phyloP scores from a whole-genome alignment of 2,797 vertebrate species.

The Iguana delicatissima region DNA sequence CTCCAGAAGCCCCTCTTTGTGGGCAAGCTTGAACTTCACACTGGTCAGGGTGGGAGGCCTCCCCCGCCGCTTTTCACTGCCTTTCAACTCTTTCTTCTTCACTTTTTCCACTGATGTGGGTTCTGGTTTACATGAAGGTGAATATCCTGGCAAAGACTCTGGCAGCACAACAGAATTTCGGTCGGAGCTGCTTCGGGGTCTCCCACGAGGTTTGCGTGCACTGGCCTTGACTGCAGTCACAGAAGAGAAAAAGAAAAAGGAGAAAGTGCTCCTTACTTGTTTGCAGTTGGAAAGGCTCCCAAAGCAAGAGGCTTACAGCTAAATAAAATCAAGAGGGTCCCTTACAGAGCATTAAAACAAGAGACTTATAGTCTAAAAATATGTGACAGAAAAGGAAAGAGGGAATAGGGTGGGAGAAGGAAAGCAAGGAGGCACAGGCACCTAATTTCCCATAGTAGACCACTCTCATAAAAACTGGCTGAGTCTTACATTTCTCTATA shows the following conservation, averaged over 20 bases:
- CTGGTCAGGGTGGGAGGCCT: slow-evolving; percentile 87
- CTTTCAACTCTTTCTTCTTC: slow-evolving; percentile 91
- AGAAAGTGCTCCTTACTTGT: slow-evolving; percentile 29
- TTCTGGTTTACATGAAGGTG: slow-evolving; percentile 85
- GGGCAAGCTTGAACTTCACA: slow-evolving; percentile 83
- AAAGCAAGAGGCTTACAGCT: not conserved
- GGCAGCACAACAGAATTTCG: slow-evolving; percentile 84
- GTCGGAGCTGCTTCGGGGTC: slow-evolving; percentile 88
- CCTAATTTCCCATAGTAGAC: not conserved
- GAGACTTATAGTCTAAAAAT: not conserved
- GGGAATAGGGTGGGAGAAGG: not conserved
- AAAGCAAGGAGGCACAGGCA: not conserved
- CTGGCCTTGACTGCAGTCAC: slow-evolving; percentile 81
- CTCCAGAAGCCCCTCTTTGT: slow-evolving; percentile 81
- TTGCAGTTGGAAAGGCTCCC: not conserved
- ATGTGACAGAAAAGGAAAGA: not conserved
- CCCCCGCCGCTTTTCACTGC: slow-evolving; percentile 92
- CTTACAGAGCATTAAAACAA: too few relatives aligned
- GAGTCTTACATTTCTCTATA: slow-evolving; percentile 51
- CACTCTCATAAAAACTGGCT: not conserved
- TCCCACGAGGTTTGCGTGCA: slow-evolving; percentile 95
- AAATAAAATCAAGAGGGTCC: not conserved
- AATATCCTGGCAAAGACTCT: slow-evolving; percentile 82
- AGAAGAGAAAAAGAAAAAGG: slow-evolving; percentile 71
- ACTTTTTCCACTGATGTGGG: slow-evolving; percentile 87